phyloP scores from a whole-genome alignment of 2,797 vertebrate species.

The Glossophaga mutica region DNA sequence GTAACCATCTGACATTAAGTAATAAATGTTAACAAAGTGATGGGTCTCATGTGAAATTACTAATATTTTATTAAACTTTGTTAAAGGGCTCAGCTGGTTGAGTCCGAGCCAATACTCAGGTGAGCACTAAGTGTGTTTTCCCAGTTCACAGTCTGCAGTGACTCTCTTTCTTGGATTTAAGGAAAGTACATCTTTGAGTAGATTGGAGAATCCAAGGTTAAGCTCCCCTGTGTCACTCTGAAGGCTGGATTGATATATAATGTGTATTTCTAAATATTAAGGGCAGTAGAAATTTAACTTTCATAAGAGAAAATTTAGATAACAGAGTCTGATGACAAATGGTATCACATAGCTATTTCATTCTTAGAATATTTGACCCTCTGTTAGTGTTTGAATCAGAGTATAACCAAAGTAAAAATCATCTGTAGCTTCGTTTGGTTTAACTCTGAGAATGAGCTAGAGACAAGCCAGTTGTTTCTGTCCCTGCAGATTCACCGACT shows the following conservation, averaged over 20 bases:
- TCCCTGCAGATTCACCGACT: neutral
- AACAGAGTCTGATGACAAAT: neutral
- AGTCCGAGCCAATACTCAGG: neutral
- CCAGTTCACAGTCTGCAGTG: neutral
- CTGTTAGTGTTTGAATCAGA: neutral
- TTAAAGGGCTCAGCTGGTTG: neutral
- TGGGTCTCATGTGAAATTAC: neutral
- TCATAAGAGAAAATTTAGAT: neutral
- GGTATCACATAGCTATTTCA: neutral
- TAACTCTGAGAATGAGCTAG: neutral
- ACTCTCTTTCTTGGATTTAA: neutral
- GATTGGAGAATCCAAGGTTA: neutral
- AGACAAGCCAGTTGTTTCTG: neutral
- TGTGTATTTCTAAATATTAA: neutral
- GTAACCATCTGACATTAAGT: conserved; percentile 9
- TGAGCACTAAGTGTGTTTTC: neutral
- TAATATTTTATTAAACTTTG: conserved; percentile 15
- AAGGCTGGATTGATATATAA: neutral
- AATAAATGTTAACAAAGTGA: neutral
- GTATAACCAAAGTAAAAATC: neutral
- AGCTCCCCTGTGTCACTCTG: neutral
- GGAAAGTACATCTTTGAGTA: neutral
- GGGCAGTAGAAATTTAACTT: neutral
- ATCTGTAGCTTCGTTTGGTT: neutral
- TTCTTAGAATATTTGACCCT: neutral